These are phyloP conservation scores for Reticulitermes lucifugus DNA, from an alignment of 2,888 invertebrate species.

Conservation along the genomic window DNA sequence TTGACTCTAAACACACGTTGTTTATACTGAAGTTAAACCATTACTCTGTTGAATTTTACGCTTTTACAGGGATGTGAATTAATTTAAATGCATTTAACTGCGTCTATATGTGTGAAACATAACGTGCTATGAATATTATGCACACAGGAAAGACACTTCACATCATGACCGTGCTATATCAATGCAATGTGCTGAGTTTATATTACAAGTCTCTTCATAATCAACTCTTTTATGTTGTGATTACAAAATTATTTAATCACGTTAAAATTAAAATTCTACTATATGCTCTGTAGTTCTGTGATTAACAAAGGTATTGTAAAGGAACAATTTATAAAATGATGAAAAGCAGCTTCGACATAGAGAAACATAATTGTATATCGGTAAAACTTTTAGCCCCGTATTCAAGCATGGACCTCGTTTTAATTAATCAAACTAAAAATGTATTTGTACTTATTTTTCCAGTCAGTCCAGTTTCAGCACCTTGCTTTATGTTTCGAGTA, in stretches of 20 bases:
- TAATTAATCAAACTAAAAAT: too few species aligned
- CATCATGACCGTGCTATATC: not conserved
- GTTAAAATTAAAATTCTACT: not conserved
- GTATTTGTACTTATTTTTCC: too few species aligned
- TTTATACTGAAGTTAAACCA: slow-evolving; percentile 11
- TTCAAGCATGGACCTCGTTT: too few species aligned
- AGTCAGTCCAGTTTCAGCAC: too few species aligned
- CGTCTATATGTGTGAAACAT: not conserved
- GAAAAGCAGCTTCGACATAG: too few species aligned
- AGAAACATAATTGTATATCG: too few species aligned
- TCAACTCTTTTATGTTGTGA: not conserved
- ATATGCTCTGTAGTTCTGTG: not conserved
- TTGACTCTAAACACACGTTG: slow-evolving; percentile 8
- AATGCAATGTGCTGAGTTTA: not conserved
- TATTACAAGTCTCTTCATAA: not conserved
- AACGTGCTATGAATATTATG: not conserved
- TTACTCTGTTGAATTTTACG: slow-evolving; percentile 1
- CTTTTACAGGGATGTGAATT: not conserved
- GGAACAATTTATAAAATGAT: too few species aligned
- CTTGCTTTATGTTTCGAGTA: too few species aligned
- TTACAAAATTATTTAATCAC: not conserved
- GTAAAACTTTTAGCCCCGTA: too few species aligned
- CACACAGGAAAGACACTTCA: not conserved
- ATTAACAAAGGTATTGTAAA: too few species aligned
- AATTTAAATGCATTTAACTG: not conserved